These are phyloP conservation scores for Trichonephila clavipes DNA, from an alignment of 1,140 invertebrate genomes.

Conservation along the genomic window DNA sequence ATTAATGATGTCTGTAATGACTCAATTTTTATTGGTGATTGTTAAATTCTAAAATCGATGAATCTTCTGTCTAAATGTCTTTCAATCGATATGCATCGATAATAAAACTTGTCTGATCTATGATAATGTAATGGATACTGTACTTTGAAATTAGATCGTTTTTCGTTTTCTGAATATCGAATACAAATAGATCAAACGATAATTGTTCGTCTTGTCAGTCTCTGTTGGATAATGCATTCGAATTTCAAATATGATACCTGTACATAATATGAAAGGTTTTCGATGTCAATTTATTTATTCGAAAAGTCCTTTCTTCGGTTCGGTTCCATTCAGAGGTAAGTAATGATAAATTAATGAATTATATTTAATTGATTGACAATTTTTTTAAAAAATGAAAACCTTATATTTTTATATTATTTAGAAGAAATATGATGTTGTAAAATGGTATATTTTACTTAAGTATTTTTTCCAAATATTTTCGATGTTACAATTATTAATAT, in stretches of 20 bases:
- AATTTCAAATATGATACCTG: background rate
- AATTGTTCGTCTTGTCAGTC: background rate
- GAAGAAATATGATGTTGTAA: too few species aligned
- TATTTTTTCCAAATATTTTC: too few species aligned
- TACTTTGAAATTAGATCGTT: background rate
- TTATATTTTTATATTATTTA: too few species aligned
- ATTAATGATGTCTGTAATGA: background rate
- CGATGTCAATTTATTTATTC: too few species aligned
- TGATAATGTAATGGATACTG: background rate
- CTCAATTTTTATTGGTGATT: slow-evolving; percentile 2
- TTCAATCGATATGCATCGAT: background rate
- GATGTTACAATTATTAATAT: too few species aligned
- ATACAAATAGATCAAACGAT: background rate
- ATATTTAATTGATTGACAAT: too few species aligned
- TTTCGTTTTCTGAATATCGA: background rate
- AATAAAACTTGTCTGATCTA: background rate
- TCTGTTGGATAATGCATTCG: background rate
- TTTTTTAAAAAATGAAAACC: too few species aligned
- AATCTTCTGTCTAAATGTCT: background rate
- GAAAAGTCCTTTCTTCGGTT: too few species aligned
- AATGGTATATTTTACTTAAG: too few species aligned
- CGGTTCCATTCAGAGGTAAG: too few species aligned
- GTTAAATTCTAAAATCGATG: slow-evolving; percentile 1
- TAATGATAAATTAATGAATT: too few species aligned
- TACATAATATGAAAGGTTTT: background rate